These are phyloP conservation scores for Nixonia krombeini DNA, from an alignment of 1,140 invertebrate genomes.

Conservation along the genomic window DNA sequence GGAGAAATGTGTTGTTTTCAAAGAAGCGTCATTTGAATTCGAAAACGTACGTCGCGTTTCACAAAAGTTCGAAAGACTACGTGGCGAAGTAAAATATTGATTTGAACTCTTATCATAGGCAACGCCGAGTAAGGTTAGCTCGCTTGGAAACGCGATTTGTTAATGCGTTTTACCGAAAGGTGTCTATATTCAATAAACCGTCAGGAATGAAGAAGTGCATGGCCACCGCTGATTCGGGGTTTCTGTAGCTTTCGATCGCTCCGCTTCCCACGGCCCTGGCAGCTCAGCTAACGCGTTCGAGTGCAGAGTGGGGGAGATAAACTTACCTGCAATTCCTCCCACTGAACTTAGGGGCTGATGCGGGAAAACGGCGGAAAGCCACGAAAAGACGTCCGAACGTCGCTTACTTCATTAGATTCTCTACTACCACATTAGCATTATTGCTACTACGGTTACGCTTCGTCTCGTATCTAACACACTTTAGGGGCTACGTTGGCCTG, in stretches of 20 bases:
- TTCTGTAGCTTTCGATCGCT: conserved; percentile 47
- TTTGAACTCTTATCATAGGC: no score
- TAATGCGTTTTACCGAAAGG: conserved; percentile 30
- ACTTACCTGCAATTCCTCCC: conserved; percentile 47
- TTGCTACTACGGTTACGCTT: conserved; percentile 17
- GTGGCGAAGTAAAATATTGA: no score
- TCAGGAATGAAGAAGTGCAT: conserved; percentile 34
- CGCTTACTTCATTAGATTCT: conserved; percentile 44
- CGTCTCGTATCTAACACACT: conserved; percentile 23
- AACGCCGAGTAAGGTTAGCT: no score
- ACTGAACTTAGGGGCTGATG: conserved; percentile 35
- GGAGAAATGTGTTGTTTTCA: no score
- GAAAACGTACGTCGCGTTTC: no score
- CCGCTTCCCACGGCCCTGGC: conserved; percentile 46
- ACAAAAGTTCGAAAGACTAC: no score
- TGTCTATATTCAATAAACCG: conserved; percentile 29
- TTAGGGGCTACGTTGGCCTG: conserved; percentile 35
- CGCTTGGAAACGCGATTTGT: conserved; percentile 19
- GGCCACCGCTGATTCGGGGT: conserved; percentile 41
- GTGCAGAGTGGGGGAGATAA: conserved; percentile 39
- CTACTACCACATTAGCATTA: conserved; percentile 17
- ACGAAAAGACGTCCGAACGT: conserved; percentile 48
- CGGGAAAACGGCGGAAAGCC: conserved; percentile 47
- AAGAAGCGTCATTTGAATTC: no score
- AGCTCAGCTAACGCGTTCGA: conserved; percentile 8